These are phyloP conservation scores for Tringa solitaria DNA, from an alignment of 2,113 vertebrate species.

Conservation along the genomic window DNA sequence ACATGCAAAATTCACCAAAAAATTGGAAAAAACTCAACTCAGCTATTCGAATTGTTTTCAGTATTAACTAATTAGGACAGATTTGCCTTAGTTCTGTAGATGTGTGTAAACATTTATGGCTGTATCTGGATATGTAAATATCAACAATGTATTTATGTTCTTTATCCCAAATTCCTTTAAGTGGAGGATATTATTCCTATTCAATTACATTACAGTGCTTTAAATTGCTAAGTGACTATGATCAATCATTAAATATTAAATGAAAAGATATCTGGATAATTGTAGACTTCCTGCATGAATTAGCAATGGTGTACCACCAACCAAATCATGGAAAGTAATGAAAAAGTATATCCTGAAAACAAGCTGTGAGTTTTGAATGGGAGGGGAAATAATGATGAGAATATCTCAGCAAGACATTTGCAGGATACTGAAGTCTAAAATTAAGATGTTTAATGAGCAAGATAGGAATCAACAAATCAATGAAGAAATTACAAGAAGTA, in stretches of 20 bases:
- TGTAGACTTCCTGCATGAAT: not conserved
- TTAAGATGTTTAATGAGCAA: not conserved
- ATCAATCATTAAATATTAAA: not conserved
- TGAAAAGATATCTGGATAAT: not conserved
- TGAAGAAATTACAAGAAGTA: not conserved
- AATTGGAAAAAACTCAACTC: fast-evolving
- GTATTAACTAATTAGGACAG: not conserved
- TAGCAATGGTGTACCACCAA: not conserved
- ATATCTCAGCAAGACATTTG: not conserved
- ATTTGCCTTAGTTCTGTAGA: not conserved
- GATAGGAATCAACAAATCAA: not conserved
- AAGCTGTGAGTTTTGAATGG: not conserved
- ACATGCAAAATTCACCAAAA: not conserved
- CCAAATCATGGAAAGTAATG: not conserved
- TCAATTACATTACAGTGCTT: not conserved
- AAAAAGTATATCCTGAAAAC: not conserved
- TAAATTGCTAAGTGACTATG: not conserved
- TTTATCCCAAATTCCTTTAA: not conserved
- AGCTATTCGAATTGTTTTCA: not conserved
- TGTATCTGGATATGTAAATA: not conserved
- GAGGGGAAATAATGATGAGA: not conserved
- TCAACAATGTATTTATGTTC: not conserved
- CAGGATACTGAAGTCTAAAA: not conserved
- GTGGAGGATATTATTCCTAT: not conserved
- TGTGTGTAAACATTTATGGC: not conserved